Evolutionary conservation across 1,140 invertebrate species (phyloP).

Genomic region (Drosophila funebris): DNA sequence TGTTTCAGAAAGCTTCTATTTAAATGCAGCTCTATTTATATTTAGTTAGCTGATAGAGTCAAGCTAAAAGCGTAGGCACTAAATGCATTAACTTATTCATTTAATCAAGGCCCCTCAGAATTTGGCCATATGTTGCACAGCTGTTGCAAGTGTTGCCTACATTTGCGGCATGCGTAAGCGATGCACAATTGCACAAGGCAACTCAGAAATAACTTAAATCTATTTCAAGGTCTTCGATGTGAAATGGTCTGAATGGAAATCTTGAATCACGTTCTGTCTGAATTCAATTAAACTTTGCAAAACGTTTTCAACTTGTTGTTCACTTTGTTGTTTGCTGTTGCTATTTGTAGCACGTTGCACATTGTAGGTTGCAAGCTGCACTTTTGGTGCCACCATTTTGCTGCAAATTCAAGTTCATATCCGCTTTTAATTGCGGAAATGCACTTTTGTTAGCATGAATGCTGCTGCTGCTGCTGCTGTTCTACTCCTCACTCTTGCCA

Average conservation of each 20-base stretch:
- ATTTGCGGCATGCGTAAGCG: conserved; percentile 18
- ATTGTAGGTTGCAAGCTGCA: conserved; percentile 4
- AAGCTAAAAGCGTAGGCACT: neutral
- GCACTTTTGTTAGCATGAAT: conserved; percentile 48
- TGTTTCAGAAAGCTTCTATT: neutral
- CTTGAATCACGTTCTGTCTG: conserved; percentile 21
- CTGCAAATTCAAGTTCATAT: conserved; percentile 46
- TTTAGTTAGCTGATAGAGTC: neutral
- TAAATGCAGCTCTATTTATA: neutral
- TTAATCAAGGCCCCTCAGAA: neutral
- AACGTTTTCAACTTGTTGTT: neutral
- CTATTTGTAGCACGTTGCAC: conserved; percentile 20
- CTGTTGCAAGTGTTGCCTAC: conserved; percentile 5
- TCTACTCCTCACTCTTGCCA: neutral
- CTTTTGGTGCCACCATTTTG: conserved; percentile 21
- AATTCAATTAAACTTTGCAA: conserved; percentile 38
- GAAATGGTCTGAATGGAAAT: conserved; percentile 9
- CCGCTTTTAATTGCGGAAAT: conserved; percentile 79
- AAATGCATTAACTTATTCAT: conserved; percentile 2
- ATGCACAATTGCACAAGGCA: neutral
- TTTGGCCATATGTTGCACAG: conserved; percentile 17
- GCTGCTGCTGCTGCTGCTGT: neutral
- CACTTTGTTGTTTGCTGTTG: neutral
- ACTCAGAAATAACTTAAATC: neutral
- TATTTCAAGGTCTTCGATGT: neutral